Evolutionary conservation across 2,113 vertebrate species (phyloP).

Genomic region (Ciconia maguari): DNA sequence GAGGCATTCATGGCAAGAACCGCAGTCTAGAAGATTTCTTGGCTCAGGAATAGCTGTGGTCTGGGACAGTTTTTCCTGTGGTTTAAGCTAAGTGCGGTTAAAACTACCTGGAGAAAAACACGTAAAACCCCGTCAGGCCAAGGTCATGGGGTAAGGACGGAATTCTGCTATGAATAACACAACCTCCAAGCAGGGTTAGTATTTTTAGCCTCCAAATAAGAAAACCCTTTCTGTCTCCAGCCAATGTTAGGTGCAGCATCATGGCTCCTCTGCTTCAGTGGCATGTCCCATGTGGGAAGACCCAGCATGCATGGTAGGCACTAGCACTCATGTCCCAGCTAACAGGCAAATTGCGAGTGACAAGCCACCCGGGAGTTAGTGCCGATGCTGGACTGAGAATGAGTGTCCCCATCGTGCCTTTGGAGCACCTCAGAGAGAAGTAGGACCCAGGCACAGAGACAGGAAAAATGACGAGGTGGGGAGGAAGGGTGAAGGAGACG

Average conservation of each 20-base stretch:
- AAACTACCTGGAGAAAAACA: background rate
- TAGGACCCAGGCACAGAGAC: background rate
- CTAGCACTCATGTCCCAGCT: background rate
- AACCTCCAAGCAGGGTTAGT: background rate
- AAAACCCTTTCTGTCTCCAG: background rate
- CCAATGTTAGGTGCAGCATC: rapidly evolving
- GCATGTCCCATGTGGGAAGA: rapidly evolving
- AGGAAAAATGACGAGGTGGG: background rate
- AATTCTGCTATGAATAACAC: background rate
- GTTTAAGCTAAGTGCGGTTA: background rate
- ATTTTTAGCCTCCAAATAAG: background rate
- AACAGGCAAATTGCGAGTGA: background rate
- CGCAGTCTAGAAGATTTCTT: background rate
- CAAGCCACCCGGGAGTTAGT: background rate
- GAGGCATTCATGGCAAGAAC: background rate
- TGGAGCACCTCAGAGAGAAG: background rate
- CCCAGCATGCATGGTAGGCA: background rate
- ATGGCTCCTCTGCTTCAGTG: background rate
- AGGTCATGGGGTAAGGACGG: background rate
- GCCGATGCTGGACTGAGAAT: background rate
- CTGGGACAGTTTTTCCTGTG: rapidly evolving
- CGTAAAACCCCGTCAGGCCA: background rate
- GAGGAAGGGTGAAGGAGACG: background rate
- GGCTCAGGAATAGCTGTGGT: background rate
- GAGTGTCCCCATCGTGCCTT: rapidly evolving